Conservation (phyloP, 1,140 invertebrate species). For the Drosophila teissieri region DNA sequence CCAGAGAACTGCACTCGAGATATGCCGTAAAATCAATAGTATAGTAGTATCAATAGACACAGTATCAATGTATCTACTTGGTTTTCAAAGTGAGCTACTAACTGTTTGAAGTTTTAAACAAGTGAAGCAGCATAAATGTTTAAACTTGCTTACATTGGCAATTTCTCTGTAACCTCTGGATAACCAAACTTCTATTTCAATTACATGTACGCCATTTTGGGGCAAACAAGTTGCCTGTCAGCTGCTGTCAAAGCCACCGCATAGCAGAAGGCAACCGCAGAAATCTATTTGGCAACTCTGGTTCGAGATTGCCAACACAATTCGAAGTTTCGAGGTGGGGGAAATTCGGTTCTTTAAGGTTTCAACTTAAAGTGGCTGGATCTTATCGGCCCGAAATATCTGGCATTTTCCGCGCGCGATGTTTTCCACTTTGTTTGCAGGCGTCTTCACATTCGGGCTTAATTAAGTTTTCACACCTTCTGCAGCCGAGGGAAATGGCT, state of each 20-base stretch:
- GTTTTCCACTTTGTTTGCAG: conserved; percentile 23
- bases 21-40: background rate
- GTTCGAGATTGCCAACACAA: conserved; percentile 16
- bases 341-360: conserved; percentile 7
- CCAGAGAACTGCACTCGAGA: background rate
- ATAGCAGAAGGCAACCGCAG: conserved; percentile 66
- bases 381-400: conserved; percentile 8
- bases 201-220: conserved; percentile 12
- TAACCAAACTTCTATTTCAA: conserved; percentile 24
- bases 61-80: too few relatives aligned
- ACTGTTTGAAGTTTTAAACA: too few relatives aligned
- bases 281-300: conserved; percentile 68
- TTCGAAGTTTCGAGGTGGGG: conserved; percentile 8
- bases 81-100: too few relatives aligned
- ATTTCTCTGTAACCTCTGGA: background rate
- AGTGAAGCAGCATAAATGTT: background rate
- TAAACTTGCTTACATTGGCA: background rate
- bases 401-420: conserved; percentile 16
- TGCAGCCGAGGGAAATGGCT: conserved; percentile 9
- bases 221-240: conserved; percentile 20
- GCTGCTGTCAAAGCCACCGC: conserved; percentile 51
- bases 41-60: too few relatives aligned
- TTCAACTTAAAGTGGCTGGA: conserved; percentile 20
- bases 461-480: conserved; percentile 74
- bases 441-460: conserved; percentile 51